Evolutionary conservation across 2,113 vertebrate genomes (phyloP).

Genomic region (Pao palembangensis): DNA sequence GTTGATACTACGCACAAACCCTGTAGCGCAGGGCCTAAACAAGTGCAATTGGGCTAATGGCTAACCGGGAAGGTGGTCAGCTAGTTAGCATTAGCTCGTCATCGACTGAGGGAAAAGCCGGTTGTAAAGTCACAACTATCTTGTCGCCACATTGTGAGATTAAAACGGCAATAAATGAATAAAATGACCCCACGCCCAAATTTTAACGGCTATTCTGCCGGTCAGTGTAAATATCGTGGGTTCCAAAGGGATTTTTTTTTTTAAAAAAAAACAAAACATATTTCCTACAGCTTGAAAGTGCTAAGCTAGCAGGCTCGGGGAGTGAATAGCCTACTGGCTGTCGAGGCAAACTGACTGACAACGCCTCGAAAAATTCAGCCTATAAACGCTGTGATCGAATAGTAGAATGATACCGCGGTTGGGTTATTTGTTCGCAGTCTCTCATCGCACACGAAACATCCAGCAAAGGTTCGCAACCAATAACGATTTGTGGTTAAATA

Average conservation of each 20-base stretch:
- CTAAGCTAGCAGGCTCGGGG: slow-evolving; percentile 65
- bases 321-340: slow-evolving; percentile 67
- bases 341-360: slow-evolving; percentile 68
- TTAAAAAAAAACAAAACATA: slow-evolving; percentile 10
- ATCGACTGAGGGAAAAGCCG: slow-evolving; percentile 66
- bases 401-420: background rate
- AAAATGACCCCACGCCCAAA: background rate
- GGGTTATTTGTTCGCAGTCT: slow-evolving; percentile 6
- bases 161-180: background rate
- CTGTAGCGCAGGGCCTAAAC: slow-evolving; percentile 49
- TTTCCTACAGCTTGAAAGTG: slow-evolving; percentile 60
- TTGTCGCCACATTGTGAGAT: background rate
- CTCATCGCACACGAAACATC: background rate
- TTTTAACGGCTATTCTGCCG: accelerated
- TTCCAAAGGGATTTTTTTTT: slow-evolving; percentile 13
- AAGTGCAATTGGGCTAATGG: slow-evolving; percentile 41
- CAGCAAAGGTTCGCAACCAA: slow-evolving; percentile 2
- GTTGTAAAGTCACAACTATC: slow-evolving; percentile 60
- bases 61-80: slow-evolving; percentile 51
- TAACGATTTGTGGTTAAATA: slow-evolving; percentile 56
- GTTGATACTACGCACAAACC: slow-evolving; percentile 20
- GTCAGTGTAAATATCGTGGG: background rate
- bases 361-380: slow-evolving; percentile 70
- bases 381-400: slow-evolving; percentile 23
- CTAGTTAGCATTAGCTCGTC: slow-evolving; percentile 60